Conservation (phyloP, 2,113 vertebrate species). For the Mus pahari region DNA sequence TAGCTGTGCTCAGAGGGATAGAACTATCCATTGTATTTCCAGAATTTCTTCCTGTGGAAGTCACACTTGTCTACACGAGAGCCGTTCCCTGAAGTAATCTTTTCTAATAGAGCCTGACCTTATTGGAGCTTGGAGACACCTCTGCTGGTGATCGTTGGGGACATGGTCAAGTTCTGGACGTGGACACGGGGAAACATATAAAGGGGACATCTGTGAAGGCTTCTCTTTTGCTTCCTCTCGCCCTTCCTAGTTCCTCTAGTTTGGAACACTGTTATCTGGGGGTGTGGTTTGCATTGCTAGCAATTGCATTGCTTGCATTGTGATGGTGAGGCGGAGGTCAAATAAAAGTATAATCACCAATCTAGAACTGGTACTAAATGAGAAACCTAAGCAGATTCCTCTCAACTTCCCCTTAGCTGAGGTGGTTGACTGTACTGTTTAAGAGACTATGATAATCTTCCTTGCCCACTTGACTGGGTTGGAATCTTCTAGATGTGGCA, state of each 20-base stretch:
- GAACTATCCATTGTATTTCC: constrained; percentile 47
- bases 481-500: not conserved
- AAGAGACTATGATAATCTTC: not conserved
- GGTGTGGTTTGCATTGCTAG: constrained; percentile 6
- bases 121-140: not conserved
- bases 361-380: not conserved
- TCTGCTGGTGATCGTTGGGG: not conserved
- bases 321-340: not conserved
- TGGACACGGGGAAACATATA: not conserved
- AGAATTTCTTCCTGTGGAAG: constrained; percentile 46
- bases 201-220: not conserved
- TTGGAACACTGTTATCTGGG: not conserved
- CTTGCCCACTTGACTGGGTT: not conserved
- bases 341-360: not conserved
- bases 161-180: not conserved
- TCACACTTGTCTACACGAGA: not conserved
- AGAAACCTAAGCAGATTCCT: not conserved
- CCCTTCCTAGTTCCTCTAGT: not conserved
- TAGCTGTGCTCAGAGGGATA: constrained; percentile 37
- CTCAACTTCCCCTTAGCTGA: not conserved
- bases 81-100: constrained; percentile 1
- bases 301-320: constrained; percentile 4
- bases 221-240: not conserved
- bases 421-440: not conserved
- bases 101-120: constrained; percentile 9